Conservation (phyloP, 1,140 invertebrate genomes). For the Pseudomyrmex concolor region DNA sequence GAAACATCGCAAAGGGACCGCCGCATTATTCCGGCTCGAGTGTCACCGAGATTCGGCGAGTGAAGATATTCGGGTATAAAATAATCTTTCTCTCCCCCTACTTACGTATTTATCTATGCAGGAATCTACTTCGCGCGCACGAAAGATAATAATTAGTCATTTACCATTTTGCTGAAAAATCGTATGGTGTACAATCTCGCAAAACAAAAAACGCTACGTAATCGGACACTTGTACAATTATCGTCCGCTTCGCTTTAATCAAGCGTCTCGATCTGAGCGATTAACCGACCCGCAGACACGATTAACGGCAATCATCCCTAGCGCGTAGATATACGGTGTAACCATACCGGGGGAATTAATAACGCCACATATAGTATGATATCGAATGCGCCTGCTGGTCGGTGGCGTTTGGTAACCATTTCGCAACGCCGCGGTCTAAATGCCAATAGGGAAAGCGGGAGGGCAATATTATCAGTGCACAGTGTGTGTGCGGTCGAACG, state of each 20-base stretch:
- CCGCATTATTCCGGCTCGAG: constrained; percentile 33
- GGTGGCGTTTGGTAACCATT: constrained; percentile 53
- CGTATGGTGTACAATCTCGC: too few species aligned
- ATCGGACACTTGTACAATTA: constrained; percentile 5
- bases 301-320: constrained; percentile 71
- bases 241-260: constrained; percentile 52
- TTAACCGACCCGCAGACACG: constrained; percentile 70
- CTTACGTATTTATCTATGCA: background rate
- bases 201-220: background rate
- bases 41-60: constrained; percentile 29
- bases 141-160: background rate
- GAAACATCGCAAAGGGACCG: constrained; percentile 48
- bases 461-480: constrained; percentile 42
- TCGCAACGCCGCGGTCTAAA: constrained; percentile 54
- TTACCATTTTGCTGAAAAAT: too few species aligned
- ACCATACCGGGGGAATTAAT: constrained; percentile 64
- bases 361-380: constrained; percentile 57
- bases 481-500: constrained; percentile 48
- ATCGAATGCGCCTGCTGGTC: constrained; percentile 53
- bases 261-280: constrained; percentile 61
- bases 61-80: constrained; percentile 19
- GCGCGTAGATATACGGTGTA: constrained; percentile 24
- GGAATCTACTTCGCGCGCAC: too few species aligned
- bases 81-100: constrained; percentile 16
- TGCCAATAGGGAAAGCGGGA: constrained; percentile 35